These are phyloP conservation scores for Caloenas nicobarica DNA, from an alignment of 2,113 vertebrate genomes.

Conservation along the genomic window DNA sequence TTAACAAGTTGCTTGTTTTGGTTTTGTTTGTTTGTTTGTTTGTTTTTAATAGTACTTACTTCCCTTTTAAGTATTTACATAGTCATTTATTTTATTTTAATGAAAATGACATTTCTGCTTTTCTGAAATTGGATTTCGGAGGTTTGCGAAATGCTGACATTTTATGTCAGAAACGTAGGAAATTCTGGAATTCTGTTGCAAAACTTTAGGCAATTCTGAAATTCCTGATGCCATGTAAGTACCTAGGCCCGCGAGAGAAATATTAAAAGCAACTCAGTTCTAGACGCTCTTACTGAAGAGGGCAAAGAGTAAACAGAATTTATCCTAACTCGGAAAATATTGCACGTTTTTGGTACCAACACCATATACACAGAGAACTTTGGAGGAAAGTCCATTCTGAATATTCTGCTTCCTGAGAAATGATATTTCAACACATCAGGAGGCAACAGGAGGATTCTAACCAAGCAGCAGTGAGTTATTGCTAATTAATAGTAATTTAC, in stretches of 20 bases:
- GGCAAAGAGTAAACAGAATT: neutral
- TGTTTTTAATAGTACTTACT: no score
- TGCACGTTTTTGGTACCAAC: no score
- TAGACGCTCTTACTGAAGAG: neutral
- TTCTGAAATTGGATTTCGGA: neutral
- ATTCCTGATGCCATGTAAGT: neutral
- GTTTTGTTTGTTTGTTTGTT: no score
- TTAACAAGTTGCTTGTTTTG: neutral
- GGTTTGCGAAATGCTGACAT: neutral
- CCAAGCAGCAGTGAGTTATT: neutral
- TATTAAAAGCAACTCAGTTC: neutral
- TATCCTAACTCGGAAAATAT: neutral
- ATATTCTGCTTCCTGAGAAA: neutral
- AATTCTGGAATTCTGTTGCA: neutral
- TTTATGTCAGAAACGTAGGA: neutral
- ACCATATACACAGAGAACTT: neutral
- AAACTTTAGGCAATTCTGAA: neutral
- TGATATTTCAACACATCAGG: no score
- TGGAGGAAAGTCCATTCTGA: neutral
- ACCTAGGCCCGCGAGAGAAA: no score
- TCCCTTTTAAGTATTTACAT: rapidly evolving
- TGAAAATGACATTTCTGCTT: neutral
- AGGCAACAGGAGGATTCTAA: neutral
- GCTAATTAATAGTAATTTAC: no score
- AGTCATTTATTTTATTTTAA: neutral